A percentile compares a stretch with the other conserved stretches of the same genome.
These are phyloP conservation scores for Chrysina gloriosa DNA, from an alignment of 2,888 invertebrate species.

Conservation along the genomic window DNA sequence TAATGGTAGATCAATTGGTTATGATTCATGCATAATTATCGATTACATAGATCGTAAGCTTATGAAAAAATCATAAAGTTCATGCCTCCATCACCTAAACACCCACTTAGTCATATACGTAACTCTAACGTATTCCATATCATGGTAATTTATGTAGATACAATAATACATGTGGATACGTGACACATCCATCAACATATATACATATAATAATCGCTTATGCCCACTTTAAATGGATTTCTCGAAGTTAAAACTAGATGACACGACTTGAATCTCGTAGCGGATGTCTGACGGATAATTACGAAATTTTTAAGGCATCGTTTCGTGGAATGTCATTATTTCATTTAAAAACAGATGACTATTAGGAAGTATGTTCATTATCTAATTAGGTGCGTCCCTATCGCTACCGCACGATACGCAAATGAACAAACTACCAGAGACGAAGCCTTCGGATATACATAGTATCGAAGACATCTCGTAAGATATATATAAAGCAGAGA, in stretches of 20 bases:
- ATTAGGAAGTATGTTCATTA: slow-evolving; percentile 36
- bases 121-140: not conserved
- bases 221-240: slow-evolving; percentile 5
- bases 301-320: slow-evolving; percentile 16
- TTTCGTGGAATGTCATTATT: slow-evolving; percentile 5
- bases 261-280: not conserved
- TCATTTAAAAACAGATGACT: slow-evolving; percentile 27
- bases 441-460: too few relatives aligned
- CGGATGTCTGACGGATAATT: slow-evolving; percentile 22
- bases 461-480: too few relatives aligned
- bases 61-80: too few relatives aligned
- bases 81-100: too few relatives aligned
- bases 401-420: slow-evolving; percentile 13
- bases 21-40: too few relatives aligned
- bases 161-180: not conserved
- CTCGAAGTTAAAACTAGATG: not conserved
- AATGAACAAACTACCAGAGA: not conserved
- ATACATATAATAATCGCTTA: too few relatives aligned
- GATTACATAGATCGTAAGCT: too few relatives aligned
- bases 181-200: too few relatives aligned
- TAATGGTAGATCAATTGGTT: too few relatives aligned
- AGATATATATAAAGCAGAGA: too few relatives aligned
- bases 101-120: not conserved
- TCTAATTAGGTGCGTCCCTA: slow-evolving; percentile 29
- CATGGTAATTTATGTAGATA: slow-evolving; percentile 18